Evolutionary conservation across 1,140 invertebrate genomes (phyloP), one percentile per base, ranked within the genome.

Genomic region (Augochlora pura): DNA sequence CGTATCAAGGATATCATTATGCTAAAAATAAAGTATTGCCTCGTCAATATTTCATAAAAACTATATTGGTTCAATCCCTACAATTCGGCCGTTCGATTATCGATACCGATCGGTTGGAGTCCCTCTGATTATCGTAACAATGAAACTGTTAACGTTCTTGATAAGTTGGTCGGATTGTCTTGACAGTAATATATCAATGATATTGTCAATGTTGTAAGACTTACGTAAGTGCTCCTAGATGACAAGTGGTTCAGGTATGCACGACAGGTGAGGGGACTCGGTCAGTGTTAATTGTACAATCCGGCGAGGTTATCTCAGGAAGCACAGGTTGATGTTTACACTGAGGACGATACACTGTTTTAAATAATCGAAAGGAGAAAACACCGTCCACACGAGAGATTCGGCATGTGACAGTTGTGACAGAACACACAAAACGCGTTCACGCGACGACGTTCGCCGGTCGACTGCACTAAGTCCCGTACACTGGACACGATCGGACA

Each of bases 161-260:
- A 60, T 5, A 12, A 25, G 12, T 25, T 16, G 25, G 14, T 1
- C 5, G 9, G 38, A 9, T 27, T n/a, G 3, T 64, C 21, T 10
- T 21, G 23, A 18, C 18, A 6, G 39, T 52, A 27, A 32, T 12
- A 0, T n/a, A 57, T 39, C 0, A 18, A 67, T 25, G 64, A 39
- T 57, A 65, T 12, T 21, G 42, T 32, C 25, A 4, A 32, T 78
- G 54, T 82, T 63, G 25, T 46, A 23, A 57, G 25, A 80, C 83
- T 84, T 84, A 84, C 83, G 82, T 84, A 84, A 84, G 82, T 62
- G 38, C 10, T 32, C 42, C 25, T 57, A 18, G 46, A 57, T 57
- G 23, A 46, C 57, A 18, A 67, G n/a, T 57, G 49, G 38, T 3
- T 14, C 21, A 25, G 54, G 59, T 27, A 27, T 59, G 14, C 32